Conservation (phyloP, 2,113 vertebrate species). For the Tragelaphus buxtoni region DNA sequence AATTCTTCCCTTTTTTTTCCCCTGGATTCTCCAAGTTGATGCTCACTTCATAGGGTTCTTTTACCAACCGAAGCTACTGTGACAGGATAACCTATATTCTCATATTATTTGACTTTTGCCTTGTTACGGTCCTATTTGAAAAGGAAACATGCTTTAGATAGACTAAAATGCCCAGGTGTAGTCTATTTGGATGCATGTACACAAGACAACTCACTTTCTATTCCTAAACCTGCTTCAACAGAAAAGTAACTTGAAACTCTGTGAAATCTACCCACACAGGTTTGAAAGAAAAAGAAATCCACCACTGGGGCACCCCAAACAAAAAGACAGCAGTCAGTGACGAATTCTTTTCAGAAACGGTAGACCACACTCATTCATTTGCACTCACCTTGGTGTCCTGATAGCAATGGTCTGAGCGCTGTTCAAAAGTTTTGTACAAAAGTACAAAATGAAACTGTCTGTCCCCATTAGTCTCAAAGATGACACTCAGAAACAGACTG, state of each 20-base stretch:
- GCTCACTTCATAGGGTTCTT: not conserved
- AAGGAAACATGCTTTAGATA: not conserved
- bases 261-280: not conserved
- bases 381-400: not conserved
- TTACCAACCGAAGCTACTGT: not conserved
- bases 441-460: not conserved
- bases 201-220: not conserved
- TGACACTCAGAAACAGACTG: not conserved
- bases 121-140: not conserved
- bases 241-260: not conserved
- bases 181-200: not conserved
- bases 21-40: not conserved
- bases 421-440: not conserved
- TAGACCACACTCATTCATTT: not conserved
- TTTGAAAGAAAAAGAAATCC: not conserved
- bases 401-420: not conserved
- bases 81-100: not conserved
- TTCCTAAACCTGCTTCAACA: not conserved
- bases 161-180: not conserved
- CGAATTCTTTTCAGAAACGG: not conserved
- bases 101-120: not conserved
- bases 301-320: not conserved
- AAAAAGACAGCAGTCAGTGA: not conserved
- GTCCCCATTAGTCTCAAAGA: not conserved
- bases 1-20: not conserved